Evolutionary conservation across 2,113 vertebrate genomes (phyloP).

Genomic region (Anthoscopus minutus): DNA sequence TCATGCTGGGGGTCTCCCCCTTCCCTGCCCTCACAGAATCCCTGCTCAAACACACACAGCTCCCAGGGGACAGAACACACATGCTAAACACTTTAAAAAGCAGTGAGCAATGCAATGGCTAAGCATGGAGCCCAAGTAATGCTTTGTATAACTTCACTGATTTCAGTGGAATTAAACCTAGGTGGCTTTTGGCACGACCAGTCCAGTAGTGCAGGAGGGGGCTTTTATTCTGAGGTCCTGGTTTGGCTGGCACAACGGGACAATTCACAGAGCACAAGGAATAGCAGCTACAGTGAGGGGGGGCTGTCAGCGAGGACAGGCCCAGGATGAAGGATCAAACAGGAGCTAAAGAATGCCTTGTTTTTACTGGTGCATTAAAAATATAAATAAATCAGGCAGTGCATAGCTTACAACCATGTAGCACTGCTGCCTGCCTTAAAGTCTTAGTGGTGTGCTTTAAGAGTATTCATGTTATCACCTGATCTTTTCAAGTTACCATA

Average conservation of each 20-base stretch:
- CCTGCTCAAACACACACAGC: neutral
- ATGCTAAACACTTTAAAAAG: neutral
- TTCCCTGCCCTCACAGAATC: neutral
- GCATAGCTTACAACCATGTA: neutral
- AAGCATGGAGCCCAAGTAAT: neutral
- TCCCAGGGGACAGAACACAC: neutral
- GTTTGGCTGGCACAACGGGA: neutral
- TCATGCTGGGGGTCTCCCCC: neutral
- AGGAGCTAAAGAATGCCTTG: neutral
- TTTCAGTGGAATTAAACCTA: neutral
- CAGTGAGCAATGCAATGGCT: neutral
- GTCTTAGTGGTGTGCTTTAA: neutral
- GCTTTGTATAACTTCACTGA: neutral
- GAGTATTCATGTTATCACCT: constrained; percentile 51
- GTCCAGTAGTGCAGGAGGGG: neutral
- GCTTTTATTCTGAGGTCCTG: neutral
- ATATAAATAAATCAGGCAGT: neutral
- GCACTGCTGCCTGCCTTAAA: neutral
- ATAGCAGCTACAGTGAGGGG: neutral
- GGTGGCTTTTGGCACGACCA: neutral
- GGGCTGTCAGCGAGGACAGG: neutral
- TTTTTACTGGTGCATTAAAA: neutral
- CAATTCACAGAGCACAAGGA: neutral
- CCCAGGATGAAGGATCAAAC: neutral
- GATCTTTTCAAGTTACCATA: constrained; percentile 51